Base-by-base conservation (phyloP, 2,797 vertebrate species). In the Amblyopsis hoosieri region DNA sequence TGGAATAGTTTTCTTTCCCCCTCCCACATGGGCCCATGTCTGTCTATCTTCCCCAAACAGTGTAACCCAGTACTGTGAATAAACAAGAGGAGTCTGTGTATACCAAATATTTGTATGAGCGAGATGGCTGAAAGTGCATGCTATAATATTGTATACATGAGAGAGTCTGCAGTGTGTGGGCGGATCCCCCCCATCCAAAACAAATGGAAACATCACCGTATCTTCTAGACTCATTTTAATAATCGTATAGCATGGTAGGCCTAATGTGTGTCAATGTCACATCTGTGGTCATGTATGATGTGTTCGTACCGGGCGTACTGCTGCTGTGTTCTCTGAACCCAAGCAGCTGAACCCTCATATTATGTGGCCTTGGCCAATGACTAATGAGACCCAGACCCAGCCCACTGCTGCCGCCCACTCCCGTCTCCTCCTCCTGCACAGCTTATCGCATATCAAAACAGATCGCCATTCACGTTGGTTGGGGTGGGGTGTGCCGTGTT, bases 91-190 rank as follows among this genome's bases (percentile, higher is more conserved):
- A 89, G 87, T 71, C 85, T 90, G 90, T 90, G 90, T 91, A 90
- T 91, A 91, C 89, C 87, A 93, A 93, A 92, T 93, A 93, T 93
- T 92, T 92, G 92, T 76, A 83, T 79, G 85, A 91, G 82, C 87
- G 84, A 86, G 83, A 90, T 87, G 90, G 87, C 84, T 90, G 87
- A 82, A 90, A 90, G 89, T 87, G 82, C 81, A 81, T 87, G 79
- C 85, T 89, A 85, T 88, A 84, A 89, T 89, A 89, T 79, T 91
- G 89, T 90, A 88, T 91, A 90, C 88, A 91, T 84, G 80, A 87
- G 71, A 63, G 78, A 79, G 82, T 29, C 23, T 29, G 23, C 23
- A 84, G 81, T 86, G 82, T 83, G 37, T 42, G 37, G 8, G 37
- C 37, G 37, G 37, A 10, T 2, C 23, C 23, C 23, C 23, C 3